Percentiles rank a stretch among this genome's conserved stretches.
These are phyloP conservation scores for Neoseiulus cucumeris DNA, from an alignment of 1,140 invertebrate species.

Conservation along the genomic window DNA sequence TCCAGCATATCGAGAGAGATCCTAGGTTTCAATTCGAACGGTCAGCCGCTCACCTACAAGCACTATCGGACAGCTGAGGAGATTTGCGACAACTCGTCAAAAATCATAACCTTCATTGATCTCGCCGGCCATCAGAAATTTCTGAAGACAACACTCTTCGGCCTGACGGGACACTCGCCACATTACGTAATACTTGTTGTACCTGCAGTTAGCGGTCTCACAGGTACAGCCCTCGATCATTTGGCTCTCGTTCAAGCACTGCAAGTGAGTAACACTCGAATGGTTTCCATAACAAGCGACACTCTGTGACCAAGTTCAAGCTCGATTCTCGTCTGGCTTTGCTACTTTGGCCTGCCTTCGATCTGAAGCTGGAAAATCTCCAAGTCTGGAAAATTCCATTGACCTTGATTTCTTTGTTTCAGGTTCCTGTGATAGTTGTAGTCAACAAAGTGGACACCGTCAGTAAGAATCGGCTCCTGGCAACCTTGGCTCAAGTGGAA, in stretches of 20 bases:
- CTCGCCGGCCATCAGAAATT: conserved; percentile 91
- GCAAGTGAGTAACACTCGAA: conserved; percentile 34
- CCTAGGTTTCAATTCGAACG: conserved; percentile 63
- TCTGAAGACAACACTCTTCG: conserved; percentile 79
- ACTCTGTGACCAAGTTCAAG: no score
- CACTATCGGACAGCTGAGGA: conserved; percentile 79
- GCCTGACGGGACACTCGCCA: conserved; percentile 75
- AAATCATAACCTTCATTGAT: conserved; percentile 76
- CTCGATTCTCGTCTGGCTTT: no score
- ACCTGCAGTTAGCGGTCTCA: conserved; percentile 37
- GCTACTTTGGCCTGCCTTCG: no score
- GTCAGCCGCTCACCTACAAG: conserved; percentile 62
- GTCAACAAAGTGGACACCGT: conserved; percentile 68
- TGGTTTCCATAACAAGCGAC: no score
- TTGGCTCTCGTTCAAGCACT: conserved; percentile 57
- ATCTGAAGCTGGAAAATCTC: no score
- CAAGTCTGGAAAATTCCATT: no score
- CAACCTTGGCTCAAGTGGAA: conserved; percentile 40
- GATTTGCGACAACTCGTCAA: conserved; percentile 70
- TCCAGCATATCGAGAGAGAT: conserved; percentile 92
- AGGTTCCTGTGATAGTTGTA: conserved; percentile 63
- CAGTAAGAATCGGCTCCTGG: conserved; percentile 31
- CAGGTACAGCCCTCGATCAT: conserved; percentile 42
- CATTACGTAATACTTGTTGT: conserved; percentile 87
- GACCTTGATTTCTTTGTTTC: no score